phyloP scores from a whole-genome alignment of 2,888 invertebrate species.

The Hypercompe scribonia region DNA sequence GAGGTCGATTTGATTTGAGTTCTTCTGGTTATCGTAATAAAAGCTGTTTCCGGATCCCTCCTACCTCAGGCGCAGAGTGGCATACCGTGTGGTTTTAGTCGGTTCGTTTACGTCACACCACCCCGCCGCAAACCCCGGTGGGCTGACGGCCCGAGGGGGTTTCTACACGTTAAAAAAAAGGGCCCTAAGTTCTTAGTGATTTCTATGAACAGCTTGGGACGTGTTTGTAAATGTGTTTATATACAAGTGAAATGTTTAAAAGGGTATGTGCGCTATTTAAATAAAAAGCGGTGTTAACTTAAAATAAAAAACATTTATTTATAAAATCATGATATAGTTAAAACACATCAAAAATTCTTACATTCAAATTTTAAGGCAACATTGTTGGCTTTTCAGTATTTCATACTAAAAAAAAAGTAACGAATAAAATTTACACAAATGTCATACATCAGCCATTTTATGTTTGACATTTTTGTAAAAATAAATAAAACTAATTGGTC shows the following conservation, averaged over 20 bases:
- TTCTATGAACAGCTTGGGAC: background rate
- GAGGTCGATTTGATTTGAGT: too few relatives aligned
- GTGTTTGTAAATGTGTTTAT: background rate
- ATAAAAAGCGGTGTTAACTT: slow-evolving; percentile 71
- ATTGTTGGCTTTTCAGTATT: slow-evolving; percentile 57
- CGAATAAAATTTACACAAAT: slow-evolving; percentile 69
- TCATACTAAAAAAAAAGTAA: slow-evolving; percentile 36
- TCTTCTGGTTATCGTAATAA: too few relatives aligned
- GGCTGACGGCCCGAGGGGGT: too few relatives aligned
- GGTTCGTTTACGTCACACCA: too few relatives aligned
- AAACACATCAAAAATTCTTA: slow-evolving; percentile 74
- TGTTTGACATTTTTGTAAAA: slow-evolving; percentile 79
- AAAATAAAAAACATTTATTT: slow-evolving; percentile 81
- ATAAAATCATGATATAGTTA: slow-evolving; percentile 73
- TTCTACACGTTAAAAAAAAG: too few relatives aligned
- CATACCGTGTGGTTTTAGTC: too few relatives aligned
- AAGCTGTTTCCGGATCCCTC: too few relatives aligned
- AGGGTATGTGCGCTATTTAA: slow-evolving; percentile 32
- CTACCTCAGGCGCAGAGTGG: too few relatives aligned
- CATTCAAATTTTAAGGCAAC: slow-evolving; percentile 76
- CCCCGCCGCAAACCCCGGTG: too few relatives aligned
- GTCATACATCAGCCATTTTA: slow-evolving; percentile 83
- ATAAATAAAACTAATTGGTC: slow-evolving; percentile 59
- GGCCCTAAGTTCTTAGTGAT: too few relatives aligned
- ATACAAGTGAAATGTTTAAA: background rate